These are phyloP conservation scores for Oncorhynchus keta DNA, from an alignment of 2,113 vertebrate genomes.

Conservation along the genomic window DNA sequence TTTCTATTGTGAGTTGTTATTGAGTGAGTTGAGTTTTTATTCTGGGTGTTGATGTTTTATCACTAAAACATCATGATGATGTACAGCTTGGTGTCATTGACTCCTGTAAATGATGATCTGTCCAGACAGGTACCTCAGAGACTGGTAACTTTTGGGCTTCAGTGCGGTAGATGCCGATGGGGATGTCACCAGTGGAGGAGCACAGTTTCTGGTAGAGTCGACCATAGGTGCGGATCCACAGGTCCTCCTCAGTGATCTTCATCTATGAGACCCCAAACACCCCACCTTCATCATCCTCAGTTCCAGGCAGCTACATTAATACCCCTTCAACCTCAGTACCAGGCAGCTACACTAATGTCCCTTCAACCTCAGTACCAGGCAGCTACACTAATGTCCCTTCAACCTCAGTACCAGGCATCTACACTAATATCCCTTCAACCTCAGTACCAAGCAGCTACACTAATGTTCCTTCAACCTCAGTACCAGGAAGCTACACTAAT, in stretches of 20 bases:
- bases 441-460: too few relatives aligned
- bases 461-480: too few relatives aligned
- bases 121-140: constrained; percentile 69
- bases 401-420: too few relatives aligned
- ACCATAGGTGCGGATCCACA: constrained; percentile 81
- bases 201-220: constrained; percentile 81
- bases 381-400: too few relatives aligned
- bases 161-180: constrained; percentile 82
- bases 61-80: too few relatives aligned
- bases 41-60: too few relatives aligned
- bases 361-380: too few relatives aligned
- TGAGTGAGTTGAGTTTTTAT: neutral
- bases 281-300: constrained; percentile 6
- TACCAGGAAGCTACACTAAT: too few relatives aligned
- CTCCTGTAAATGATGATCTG: too few relatives aligned
- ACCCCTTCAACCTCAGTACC: neutral
- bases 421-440: too few relatives aligned
- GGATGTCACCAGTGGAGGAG: constrained; percentile 80
- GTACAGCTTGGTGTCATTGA: too few relatives aligned
- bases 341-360: too few relatives aligned
- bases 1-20: neutral
- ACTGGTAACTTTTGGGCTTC: constrained; percentile 76
- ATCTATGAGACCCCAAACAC: constrained; percentile 59
- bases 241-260: constrained; percentile 80
- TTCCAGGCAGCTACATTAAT: neutral